Percentiles rank a stretch among this genome's conserved stretches.
Conservation (phyloP, 2,888 invertebrate genomes). For the Unio pictorum region DNA sequence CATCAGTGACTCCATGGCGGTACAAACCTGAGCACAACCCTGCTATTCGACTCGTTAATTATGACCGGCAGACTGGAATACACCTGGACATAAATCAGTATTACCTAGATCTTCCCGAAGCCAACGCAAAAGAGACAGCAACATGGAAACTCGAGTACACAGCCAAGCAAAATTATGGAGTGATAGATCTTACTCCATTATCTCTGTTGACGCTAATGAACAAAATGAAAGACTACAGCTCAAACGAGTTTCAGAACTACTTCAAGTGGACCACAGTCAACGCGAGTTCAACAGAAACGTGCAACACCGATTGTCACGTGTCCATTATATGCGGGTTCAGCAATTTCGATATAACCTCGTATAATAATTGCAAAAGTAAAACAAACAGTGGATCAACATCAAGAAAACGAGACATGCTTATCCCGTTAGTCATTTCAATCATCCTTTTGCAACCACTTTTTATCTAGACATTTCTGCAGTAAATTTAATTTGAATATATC, state of each 20-base stretch:
- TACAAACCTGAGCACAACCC: slow-evolving; percentile 83
- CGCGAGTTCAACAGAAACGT: slow-evolving; percentile 20
- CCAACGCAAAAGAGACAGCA: slow-evolving; percentile 78
- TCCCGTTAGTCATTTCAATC: too few relatives aligned
- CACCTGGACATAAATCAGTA: slow-evolving; percentile 92
- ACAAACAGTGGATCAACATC: too few relatives aligned
- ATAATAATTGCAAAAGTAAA: slow-evolving; percentile 10
- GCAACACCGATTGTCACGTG: slow-evolving; percentile 33
- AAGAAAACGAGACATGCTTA: too few relatives aligned
- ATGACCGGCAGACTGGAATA: slow-evolving; percentile 80
- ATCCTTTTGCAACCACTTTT: too few relatives aligned
- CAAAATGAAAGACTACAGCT: slow-evolving; percentile 18
- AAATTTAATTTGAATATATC: too few relatives aligned
- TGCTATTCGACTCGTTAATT: slow-evolving; percentile 89
- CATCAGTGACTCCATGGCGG: slow-evolving; percentile 90
- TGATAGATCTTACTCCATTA: slow-evolving; percentile 85
- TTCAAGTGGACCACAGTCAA: slow-evolving; percentile 33
- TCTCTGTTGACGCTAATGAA: slow-evolving; percentile 81
- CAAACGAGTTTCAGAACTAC: slow-evolving; percentile 26
- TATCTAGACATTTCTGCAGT: too few relatives aligned
- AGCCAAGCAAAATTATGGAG: slow-evolving; percentile 83
- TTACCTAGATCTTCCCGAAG: slow-evolving; percentile 83
- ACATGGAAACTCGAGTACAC: slow-evolving; percentile 90
- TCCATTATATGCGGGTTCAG: slow-evolving; percentile 27
- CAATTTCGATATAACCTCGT: slow-evolving; percentile 19